These are phyloP conservation scores for Camelus bactrianus DNA, from an alignment of 2,113 vertebrate species.

Conservation along the genomic window DNA sequence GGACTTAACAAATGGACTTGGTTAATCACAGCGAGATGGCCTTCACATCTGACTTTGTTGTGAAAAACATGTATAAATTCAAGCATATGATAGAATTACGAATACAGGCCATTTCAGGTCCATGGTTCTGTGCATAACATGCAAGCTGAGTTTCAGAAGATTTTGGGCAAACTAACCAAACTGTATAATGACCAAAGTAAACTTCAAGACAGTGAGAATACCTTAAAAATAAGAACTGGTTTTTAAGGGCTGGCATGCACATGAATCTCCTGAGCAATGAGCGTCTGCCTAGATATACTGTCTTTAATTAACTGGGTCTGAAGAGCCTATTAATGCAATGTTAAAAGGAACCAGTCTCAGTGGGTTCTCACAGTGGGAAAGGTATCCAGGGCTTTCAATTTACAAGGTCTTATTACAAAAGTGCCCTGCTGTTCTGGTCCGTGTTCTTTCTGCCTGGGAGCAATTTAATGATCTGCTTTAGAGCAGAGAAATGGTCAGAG, in stretches of 20 bases:
- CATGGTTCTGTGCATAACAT: neutral
- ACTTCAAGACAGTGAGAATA: neutral
- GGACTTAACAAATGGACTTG: conserved; percentile 69
- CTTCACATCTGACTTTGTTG: conserved; percentile 52
- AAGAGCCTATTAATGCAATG: conserved; percentile 86
- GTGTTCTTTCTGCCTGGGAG: conserved; percentile 75
- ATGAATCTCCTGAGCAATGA: conserved; percentile 66
- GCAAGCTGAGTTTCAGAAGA: neutral
- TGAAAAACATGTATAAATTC: conserved; percentile 5
- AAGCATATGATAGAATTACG: neutral
- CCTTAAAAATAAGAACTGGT: neutral
- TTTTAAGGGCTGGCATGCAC: conserved; percentile 13
- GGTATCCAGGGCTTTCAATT: conserved; percentile 79
- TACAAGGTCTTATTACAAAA: conserved; percentile 84
- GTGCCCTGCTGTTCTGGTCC: conserved; percentile 75
- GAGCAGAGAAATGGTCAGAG: conserved; percentile 74
- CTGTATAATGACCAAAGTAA: neutral
- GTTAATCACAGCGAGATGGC: conserved; percentile 62
- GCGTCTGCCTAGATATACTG: conserved; percentile 78
- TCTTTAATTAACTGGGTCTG: conserved; percentile 87
- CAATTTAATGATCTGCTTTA: conserved; percentile 79
- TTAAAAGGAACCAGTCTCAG: conserved; percentile 80
- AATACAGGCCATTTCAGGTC: neutral
- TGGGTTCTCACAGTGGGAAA: conserved; percentile 74
- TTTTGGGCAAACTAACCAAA: neutral